These are phyloP conservation scores for Plebejus argus DNA, from an alignment of 2,888 invertebrate species.

Conservation along the genomic window DNA sequence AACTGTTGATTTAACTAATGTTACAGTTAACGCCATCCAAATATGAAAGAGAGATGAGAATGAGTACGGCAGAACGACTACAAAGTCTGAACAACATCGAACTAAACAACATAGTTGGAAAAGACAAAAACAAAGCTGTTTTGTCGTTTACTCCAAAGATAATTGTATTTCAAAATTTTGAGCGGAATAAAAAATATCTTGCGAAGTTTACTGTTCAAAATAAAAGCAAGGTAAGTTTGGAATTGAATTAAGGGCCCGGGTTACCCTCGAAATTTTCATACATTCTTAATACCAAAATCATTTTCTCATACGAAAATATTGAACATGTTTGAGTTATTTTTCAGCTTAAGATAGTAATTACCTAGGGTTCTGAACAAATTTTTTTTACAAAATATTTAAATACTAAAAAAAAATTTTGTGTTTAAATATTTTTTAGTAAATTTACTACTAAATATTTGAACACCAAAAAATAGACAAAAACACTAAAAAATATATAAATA, in stretches of 20 bases:
- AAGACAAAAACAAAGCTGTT: conserved; percentile 50
- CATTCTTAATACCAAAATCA: too few species aligned
- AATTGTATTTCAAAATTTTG: conserved; percentile 82
- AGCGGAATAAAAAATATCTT: conserved; percentile 71
- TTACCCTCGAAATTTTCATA: too few species aligned
- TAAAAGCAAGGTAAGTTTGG: conserved; percentile 71
- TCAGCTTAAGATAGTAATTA: too few species aligned
- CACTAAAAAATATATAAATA: too few species aligned
- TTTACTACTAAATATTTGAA: too few species aligned
- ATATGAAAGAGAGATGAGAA: conserved; percentile 65
- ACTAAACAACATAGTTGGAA: conserved; percentile 59
- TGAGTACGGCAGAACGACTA: conserved; percentile 60
- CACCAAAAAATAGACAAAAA: too few species aligned
- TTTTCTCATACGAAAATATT: too few species aligned
- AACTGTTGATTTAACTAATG: neutral
- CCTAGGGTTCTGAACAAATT: too few species aligned
- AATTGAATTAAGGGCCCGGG: neutral
- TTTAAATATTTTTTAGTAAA: too few species aligned
- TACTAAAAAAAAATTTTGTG: too few species aligned
- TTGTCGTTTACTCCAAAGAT: conserved; percentile 73
- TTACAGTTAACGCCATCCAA: conserved; percentile 68
- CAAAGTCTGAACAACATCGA: conserved; percentile 57
- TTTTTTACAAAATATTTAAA: too few species aligned
- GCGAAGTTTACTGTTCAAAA: conserved; percentile 80
- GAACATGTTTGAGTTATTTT: too few species aligned